phyloP scores from a whole-genome alignment of 1,140 invertebrate species.

The Atta colombica region DNA sequence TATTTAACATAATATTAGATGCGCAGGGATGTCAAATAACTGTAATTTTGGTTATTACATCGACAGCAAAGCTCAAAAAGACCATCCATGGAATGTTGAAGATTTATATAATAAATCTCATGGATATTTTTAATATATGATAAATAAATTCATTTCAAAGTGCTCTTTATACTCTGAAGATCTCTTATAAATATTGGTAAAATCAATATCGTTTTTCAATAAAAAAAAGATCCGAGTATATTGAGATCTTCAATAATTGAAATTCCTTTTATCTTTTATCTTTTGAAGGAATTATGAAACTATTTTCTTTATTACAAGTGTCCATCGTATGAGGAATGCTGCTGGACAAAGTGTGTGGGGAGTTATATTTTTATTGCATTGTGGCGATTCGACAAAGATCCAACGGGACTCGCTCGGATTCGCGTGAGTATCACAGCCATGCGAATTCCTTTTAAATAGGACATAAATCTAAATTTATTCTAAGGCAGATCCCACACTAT shows the following conservation, averaged over 20 bases:
- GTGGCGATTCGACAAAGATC: no score
- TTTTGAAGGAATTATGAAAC: neutral
- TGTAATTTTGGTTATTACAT: conserved; percentile 50
- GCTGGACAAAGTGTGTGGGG: neutral
- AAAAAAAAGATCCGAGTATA: neutral
- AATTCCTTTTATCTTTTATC: neutral
- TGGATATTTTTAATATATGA: neutral
- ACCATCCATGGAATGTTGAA: neutral
- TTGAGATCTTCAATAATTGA: neutral
- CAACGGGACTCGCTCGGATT: no score
- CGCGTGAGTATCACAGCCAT: no score
- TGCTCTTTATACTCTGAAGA: neutral
- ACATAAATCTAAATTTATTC: no score
- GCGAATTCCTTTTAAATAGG: no score
- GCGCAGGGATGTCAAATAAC: neutral
- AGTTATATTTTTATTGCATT: neutral
- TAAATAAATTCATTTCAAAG: conserved; percentile 11
- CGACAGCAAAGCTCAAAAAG: conserved; percentile 15
- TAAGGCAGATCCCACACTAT: no score
- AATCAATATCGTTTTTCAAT: neutral
- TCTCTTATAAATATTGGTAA: conserved; percentile 3
- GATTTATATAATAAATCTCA: conserved; percentile 24
- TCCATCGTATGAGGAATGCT: neutral
- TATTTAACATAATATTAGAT: conserved; percentile 57
- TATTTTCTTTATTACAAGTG: neutral